A percentile compares a stretch with the other conserved stretches of the same genome.
Evolutionary conservation across 2,888 invertebrate species (phyloP).

Genomic region (Diarsia mendica): DNA sequence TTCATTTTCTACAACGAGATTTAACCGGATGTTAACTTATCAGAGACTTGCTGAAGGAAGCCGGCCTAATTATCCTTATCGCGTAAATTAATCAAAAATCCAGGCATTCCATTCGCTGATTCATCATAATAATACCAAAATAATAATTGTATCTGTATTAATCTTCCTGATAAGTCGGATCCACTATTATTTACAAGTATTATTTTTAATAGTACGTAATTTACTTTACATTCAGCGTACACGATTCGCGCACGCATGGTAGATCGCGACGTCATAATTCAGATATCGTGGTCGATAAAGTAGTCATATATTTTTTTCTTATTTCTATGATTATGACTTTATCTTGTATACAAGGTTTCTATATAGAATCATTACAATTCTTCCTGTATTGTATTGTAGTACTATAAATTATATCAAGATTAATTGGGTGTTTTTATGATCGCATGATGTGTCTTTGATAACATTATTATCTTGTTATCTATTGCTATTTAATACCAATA

Average conservation of each 20-base stretch:
- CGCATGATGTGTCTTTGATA: constrained; percentile 29
- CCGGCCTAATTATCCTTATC: neutral
- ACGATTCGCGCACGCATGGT: constrained; percentile 50
- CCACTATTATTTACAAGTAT: constrained; percentile 26
- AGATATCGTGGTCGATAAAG: constrained; percentile 40
- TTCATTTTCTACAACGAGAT: too few relatives aligned
- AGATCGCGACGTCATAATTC: constrained; percentile 18
- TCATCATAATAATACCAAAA: constrained; percentile 12
- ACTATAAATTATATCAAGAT: neutral
- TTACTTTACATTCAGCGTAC: constrained; percentile 37
- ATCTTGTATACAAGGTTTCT: neutral
- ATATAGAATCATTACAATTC: constrained; percentile 1
- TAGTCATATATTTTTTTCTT: constrained; percentile 25
- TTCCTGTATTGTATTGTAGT: constrained; percentile 3
- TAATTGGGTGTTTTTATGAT: constrained; percentile 1
- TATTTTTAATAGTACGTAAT: constrained; percentile 31
- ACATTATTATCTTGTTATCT: constrained; percentile 15
- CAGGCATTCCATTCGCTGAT: constrained; percentile 1
- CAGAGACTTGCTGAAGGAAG: neutral
- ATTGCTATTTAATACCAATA: constrained; percentile 1
- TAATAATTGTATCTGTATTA: constrained; percentile 27
- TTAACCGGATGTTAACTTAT: too few relatives aligned
- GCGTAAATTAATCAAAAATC: constrained; percentile 1
- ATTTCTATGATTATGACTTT: constrained; percentile 4
- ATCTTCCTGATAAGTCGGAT: constrained; percentile 26